These are phyloP conservation scores for Pandemis corylana DNA, from an alignment of 2,888 invertebrate species.

Conservation along the genomic window DNA sequence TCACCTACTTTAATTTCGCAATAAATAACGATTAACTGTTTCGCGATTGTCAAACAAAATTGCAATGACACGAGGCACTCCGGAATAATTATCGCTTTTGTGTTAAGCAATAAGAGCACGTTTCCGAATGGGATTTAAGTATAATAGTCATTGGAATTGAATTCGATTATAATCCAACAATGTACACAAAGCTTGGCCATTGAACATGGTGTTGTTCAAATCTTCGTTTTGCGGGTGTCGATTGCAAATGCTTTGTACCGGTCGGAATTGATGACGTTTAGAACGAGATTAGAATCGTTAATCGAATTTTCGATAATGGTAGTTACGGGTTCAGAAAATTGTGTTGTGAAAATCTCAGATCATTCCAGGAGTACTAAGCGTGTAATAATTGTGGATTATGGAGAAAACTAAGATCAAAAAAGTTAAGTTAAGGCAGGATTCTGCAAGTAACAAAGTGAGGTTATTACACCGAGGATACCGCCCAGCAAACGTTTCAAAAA, in stretches of 20 bases:
- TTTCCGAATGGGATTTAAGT: constrained; percentile 25
- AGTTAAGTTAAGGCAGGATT: no score
- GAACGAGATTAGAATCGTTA: constrained; percentile 23
- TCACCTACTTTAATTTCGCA: neutral
- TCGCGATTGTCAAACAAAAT: constrained; percentile 8
- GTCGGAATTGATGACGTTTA: constrained; percentile 45
- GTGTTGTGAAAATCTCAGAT: neutral
- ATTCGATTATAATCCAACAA: constrained; percentile 33
- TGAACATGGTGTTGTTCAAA: constrained; percentile 51
- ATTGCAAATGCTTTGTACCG: constrained; percentile 47
- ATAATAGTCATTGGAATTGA: constrained; percentile 24
- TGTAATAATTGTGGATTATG: neutral
- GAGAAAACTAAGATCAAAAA: no score
- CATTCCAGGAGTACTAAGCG: neutral
- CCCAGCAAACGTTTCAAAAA: no score
- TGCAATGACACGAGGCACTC: neutral
- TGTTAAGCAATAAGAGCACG: constrained; percentile 10
- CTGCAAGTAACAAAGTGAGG: no score
- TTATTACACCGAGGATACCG: no score
- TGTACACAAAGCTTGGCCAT: constrained; percentile 35
- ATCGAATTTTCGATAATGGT: constrained; percentile 22
- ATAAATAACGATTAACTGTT: constrained; percentile 13
- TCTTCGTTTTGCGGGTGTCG: constrained; percentile 58
- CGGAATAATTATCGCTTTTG: constrained; percentile 20
- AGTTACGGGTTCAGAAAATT: neutral